Percentiles rank a stretch among this genome's conserved stretches.
Evolutionary conservation across 2,113 vertebrate species (phyloP).

Genomic region (Zeus faber): DNA sequence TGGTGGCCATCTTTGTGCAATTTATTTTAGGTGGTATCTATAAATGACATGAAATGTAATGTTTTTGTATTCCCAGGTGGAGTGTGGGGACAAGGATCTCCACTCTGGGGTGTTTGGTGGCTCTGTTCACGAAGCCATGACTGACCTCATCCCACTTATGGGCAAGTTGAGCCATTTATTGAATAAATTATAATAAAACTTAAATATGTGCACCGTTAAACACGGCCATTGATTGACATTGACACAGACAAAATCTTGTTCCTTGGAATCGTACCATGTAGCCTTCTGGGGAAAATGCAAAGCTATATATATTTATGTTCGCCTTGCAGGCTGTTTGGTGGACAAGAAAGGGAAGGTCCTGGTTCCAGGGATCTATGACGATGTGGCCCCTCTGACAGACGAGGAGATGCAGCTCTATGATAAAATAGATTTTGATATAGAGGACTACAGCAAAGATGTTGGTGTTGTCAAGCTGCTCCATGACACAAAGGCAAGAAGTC

Average conservation of each 20-base stretch:
- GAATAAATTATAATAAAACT: rapidly evolving
- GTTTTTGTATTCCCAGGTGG: no score
- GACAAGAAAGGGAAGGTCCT: constrained; percentile 84
- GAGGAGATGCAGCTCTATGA: constrained; percentile 85
- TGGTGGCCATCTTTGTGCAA: no score
- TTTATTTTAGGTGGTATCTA: background rate
- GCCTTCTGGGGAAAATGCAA: background rate
- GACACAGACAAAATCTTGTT: background rate
- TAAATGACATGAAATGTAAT: no score
- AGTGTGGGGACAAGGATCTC: constrained; percentile 81
- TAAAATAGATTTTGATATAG: constrained; percentile 90
- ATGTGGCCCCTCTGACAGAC: constrained; percentile 80
- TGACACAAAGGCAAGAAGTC: constrained; percentile 77
- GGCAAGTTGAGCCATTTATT: constrained; percentile 68
- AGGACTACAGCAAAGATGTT: constrained; percentile 86
- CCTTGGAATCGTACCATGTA: background rate
- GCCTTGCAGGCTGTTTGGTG: constrained; percentile 76
- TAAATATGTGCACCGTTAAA: background rate
- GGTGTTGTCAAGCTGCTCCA: constrained; percentile 80
- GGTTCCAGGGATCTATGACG: constrained; percentile 81
- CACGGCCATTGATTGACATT: background rate
- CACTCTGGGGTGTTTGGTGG: constrained; percentile 97
- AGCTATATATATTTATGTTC: background rate
- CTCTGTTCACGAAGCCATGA: constrained; percentile 94
- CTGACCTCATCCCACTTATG: constrained; percentile 88